Base-by-base conservation (phyloP, 2,888 invertebrate genomes). In the Parthenolecanium corni region DNA sequence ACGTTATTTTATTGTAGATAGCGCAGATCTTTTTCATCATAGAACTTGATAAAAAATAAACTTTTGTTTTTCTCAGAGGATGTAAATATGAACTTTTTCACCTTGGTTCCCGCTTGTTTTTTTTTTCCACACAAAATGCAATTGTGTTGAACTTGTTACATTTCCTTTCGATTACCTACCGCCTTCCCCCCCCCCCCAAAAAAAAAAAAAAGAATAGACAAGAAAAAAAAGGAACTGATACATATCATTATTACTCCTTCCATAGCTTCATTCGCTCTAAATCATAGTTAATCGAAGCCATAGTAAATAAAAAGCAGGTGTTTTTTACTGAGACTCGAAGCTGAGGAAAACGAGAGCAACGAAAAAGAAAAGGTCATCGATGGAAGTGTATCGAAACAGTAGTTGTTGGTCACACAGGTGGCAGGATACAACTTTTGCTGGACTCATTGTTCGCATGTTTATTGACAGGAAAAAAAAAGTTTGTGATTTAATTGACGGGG, bases 391-490 rank as follows among this genome's bases (percentile, higher is more conserved):
- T 57, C 57, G 44, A 46, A 9, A 6, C 23, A 46, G 49, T 49
- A 49, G 23, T 23, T 57, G 31, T 31, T 46, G 57, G 57, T 57
- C 57, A 47, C 57, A 57, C 57, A 57, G 57, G 25, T 52, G 49
- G 49, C 49, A 49, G 49, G 49, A 49, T 49, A 49, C 21, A 18
- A 11, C 49, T 18, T 20, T 5, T 14, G 21, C 21, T 12, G n/a
- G n/a, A n/a, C n/a, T n/a, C n/a, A 49, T 3, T 49, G 31, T 31
- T 31, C 9, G 9, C 9, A 14, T 14, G 49, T 49, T 14, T 23
- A 49, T 49, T 31, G 31, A 31, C 4, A 31, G n/a, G 9, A 31
- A 31, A 31, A 31, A 31, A 31, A 31, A 31, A 31, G 31, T 31
- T 31, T 31, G 31, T 31, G 31, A 31, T 31, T 31, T 31, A 31